Conservation (phyloP, 2,797 vertebrate species). For the Antrozous pallidus region DNA sequence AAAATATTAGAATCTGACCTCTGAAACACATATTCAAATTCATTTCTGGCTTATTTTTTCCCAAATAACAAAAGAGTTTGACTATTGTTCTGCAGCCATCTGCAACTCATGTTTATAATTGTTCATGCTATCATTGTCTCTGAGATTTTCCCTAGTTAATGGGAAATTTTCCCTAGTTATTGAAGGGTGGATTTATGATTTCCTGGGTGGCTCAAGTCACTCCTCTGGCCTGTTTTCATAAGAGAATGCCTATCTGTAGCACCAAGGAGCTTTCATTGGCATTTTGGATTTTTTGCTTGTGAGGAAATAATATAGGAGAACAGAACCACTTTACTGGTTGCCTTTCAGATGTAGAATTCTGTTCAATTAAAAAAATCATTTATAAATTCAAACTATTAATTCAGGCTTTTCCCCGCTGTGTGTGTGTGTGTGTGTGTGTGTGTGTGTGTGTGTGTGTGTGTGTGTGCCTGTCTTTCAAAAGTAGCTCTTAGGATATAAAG, state of each 20-base stretch:
- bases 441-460: slow-evolving; percentile 21
- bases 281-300: slow-evolving; percentile 57
- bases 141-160: slow-evolving; percentile 63
- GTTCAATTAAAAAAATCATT: slow-evolving; percentile 68
- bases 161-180: slow-evolving; percentile 59
- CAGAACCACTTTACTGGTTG: slow-evolving; percentile 36
- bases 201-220: slow-evolving; percentile 63
- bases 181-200: slow-evolving; percentile 64
- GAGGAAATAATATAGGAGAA: slow-evolving; percentile 53
- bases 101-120: slow-evolving; percentile 58
- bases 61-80: slow-evolving; percentile 54
- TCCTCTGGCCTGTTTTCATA: slow-evolving; percentile 67
- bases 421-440: slow-evolving; percentile 41
- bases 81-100: slow-evolving; percentile 55
- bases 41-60: slow-evolving; percentile 60
- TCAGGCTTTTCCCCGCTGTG: slow-evolving; percentile 27
- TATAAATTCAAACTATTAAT: slow-evolving; percentile 65
- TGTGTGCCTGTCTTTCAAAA: slow-evolving; percentile 57
- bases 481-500: slow-evolving; percentile 57
- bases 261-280: slow-evolving; percentile 39
- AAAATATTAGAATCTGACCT: slow-evolving; percentile 38
- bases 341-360: slow-evolving; percentile 61
- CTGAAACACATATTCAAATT: slow-evolving; percentile 59
- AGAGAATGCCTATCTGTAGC: slow-evolving; percentile 41
- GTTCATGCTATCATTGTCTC: slow-evolving; percentile 51